These are phyloP conservation scores for Gymnothorax javanicus DNA, from an alignment of 2,797 vertebrate species.

Conservation along the genomic window DNA sequence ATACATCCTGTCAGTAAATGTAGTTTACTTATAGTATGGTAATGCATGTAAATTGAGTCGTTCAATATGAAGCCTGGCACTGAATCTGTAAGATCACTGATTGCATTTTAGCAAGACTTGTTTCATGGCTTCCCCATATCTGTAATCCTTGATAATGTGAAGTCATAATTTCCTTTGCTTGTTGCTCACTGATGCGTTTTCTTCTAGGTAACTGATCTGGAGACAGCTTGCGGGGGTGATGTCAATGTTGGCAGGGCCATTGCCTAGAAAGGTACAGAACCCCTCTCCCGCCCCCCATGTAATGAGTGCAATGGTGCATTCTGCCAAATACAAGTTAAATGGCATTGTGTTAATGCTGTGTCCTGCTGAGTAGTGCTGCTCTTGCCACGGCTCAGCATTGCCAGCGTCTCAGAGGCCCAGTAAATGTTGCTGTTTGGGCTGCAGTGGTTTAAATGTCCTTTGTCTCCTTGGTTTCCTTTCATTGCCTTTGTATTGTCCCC, in stretches of 20 bases:
- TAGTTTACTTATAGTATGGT: not conserved
- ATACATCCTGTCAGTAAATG: not conserved
- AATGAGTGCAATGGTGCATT: not conserved
- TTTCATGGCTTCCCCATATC: not conserved
- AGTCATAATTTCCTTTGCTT: not conserved
- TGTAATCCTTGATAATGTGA: not conserved
- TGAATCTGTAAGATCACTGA: not conserved
- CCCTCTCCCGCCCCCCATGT: not conserved
- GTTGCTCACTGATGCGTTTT: not conserved
- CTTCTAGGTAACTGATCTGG: not conserved
- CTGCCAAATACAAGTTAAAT: not conserved
- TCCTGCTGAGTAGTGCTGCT: not conserved
- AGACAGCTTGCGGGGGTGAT: not conserved
- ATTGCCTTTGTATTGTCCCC: not conserved
- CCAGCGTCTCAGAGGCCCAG: not conserved
- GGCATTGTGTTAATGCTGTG: not conserved
- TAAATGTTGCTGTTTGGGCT: not conserved
- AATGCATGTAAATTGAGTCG: slow-evolving; percentile 33
- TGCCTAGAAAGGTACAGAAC: not conserved
- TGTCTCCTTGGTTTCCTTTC: not conserved
- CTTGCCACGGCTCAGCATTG: not conserved
- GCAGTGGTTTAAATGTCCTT: not conserved
- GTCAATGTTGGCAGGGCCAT: not conserved
- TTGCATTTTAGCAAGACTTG: not conserved
- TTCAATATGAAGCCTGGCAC: slow-evolving; percentile 19